Evolutionary conservation across 53 echinoderm and acorn worm species (phyloP), one percentile per base, ranked within the genome.

Genomic region (Luidia sarsii): DNA sequence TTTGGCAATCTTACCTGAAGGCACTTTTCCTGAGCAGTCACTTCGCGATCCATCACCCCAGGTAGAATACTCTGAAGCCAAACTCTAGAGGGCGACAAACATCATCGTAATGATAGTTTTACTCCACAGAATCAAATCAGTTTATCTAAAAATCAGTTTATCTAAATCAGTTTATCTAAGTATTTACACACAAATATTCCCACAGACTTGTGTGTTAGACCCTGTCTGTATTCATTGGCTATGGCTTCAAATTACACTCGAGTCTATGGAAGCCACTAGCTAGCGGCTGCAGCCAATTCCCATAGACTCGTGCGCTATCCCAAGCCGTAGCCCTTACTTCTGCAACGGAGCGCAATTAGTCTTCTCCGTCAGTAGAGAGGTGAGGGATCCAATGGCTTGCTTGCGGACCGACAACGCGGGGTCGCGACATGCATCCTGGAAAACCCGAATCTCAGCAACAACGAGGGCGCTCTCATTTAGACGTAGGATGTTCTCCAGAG

Each of bases 21-120:
- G n/a, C 93, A 88, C 71, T 86, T 91, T 70, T 97, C 97, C 9
- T 94, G 94, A 43, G 88, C 93, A 2, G 91, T 66, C 8, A 85
- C 69, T 33, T 97, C 97, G 33, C 86, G 83, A 64, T 97, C 97
- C 2, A 88, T 48, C 7, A 97, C 93, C 4, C 89, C 67, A 0
- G 97, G 97, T 2, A 94, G 67, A 5, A 97, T 66, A 18, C 83
- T 91, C 48, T 83, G 80, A 19, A 97, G 83, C 97, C 97, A 97
- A 37, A 90, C 75, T 70, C 93, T 93, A 69, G 39, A 50, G 64
- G 38, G 43, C 23, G 28, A 41, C 11, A 69, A 49, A 67, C 49
- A 65, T 19, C 19, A 13, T n/a, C n/a, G n/a, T n/a, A n/a, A n/a
- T n/a, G n/a, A n/a, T n/a, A n/a, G n/a, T n/a, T n/a, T n/a, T n/a